These are phyloP conservation scores for Amblyteles armatorius DNA, from an alignment of 2,888 invertebrate genomes.

Conservation along the genomic window DNA sequence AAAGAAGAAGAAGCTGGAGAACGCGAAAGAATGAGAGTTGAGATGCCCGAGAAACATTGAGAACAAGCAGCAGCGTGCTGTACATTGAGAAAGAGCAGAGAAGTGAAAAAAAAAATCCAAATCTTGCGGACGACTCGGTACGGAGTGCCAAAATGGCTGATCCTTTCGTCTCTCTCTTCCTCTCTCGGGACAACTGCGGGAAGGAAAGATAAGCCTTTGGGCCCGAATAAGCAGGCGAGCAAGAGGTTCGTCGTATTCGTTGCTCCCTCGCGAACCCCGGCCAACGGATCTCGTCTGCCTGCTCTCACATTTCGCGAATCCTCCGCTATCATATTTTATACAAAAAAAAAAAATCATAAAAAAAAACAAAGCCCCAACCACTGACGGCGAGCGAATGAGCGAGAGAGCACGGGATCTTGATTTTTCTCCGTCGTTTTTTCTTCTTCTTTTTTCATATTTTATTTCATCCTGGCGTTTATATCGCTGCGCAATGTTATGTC, in stretches of 20 bases:
- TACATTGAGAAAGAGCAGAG: constrained; percentile 69
- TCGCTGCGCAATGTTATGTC: constrained; percentile 29
- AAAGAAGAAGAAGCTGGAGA: constrained; percentile 30
- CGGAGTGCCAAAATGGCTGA: constrained; percentile 78
- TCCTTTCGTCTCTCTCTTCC: constrained; percentile 7
- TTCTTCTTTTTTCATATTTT: constrained; percentile 60
- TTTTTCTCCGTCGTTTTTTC: constrained; percentile 67
- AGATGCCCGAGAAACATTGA: constrained; percentile 63
- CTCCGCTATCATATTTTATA: constrained; percentile 81
- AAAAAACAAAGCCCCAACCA: constrained; percentile 22
- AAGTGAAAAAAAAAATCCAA: constrained; percentile 59
- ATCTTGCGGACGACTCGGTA: constrained; percentile 52
- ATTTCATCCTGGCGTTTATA: constrained; percentile 55
- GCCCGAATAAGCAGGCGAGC: constrained; percentile 64
- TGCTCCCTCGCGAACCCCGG: constrained; percentile 63
- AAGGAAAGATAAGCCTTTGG: constrained; percentile 82
- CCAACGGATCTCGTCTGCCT: constrained; percentile 76
- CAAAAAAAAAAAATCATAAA: constrained; percentile 33
- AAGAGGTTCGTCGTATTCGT: constrained; percentile 35
- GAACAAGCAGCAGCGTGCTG: constrained; percentile 66
- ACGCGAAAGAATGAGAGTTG: constrained; percentile 71
- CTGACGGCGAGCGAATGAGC: constrained; percentile 38
- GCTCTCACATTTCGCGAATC: constrained; percentile 84
- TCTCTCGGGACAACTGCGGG: constrained; percentile 44
- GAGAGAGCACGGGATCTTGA: constrained; percentile 62